Conservation (phyloP, 2,888 invertebrate genomes). For the Loripinus fragilis region DNA sequence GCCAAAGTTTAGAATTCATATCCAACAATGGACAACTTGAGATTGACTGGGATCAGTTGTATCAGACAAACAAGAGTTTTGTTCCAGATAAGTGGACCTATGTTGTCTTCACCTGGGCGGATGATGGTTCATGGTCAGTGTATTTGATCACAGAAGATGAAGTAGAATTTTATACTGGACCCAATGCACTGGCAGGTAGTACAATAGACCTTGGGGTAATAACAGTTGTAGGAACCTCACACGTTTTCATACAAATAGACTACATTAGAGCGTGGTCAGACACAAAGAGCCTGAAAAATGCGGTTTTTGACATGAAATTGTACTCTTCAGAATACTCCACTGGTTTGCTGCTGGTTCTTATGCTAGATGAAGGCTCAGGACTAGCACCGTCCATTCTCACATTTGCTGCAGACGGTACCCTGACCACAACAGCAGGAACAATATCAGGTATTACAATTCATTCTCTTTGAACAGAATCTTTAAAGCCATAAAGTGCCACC, state of each 20-base stretch:
- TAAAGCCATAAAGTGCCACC: too few relatives aligned
- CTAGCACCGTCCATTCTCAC: slow-evolving; percentile 34
- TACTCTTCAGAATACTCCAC: slow-evolving; percentile 45
- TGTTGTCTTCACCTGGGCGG: slow-evolving; percentile 44
- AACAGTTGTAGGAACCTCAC: slow-evolving; percentile 23
- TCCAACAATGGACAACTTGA: slow-evolving; percentile 34
- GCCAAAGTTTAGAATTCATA: slow-evolving; percentile 35
- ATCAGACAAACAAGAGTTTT: slow-evolving; percentile 35
- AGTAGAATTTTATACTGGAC: neutral
- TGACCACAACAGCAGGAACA: slow-evolving; percentile 16
- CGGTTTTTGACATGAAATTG: slow-evolving; percentile 45
- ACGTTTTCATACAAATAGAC: slow-evolving; percentile 57
- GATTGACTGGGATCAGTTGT: slow-evolving; percentile 42
- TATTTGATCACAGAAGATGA: slow-evolving; percentile 41
- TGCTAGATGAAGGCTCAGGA: slow-evolving; percentile 68
- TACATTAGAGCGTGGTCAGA: slow-evolving; percentile 62
- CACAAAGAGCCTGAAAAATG: slow-evolving; percentile 46
- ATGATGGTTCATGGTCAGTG: slow-evolving; percentile 30
- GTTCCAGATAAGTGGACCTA: slow-evolving; percentile 46
- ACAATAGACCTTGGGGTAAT: slow-evolving; percentile 28
- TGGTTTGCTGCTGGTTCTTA: slow-evolving; percentile 46
- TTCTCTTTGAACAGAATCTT: too few relatives aligned
- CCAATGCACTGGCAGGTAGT: neutral
- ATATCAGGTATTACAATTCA: slow-evolving; percentile 39
- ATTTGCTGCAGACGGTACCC: slow-evolving; percentile 25